Conservation (phyloP, 1,140 invertebrate species). For the Scaptomyza hsui region DNA sequence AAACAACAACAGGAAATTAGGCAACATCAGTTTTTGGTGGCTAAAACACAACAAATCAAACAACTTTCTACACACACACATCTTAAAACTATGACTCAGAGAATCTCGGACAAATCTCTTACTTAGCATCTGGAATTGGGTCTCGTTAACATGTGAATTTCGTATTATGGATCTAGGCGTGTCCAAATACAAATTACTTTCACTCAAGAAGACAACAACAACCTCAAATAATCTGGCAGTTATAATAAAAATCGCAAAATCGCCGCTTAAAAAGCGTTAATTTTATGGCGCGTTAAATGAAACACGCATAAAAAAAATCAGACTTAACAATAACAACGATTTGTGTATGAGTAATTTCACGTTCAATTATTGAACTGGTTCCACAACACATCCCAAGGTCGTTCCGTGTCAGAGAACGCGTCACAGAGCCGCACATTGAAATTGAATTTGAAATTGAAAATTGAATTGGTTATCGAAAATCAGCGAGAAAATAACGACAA, state of each 20-base stretch:
- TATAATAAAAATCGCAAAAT: conserved; percentile 56
- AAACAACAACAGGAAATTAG: neutral
- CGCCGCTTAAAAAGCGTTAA: conserved; percentile 35
- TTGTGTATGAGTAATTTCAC: conserved; percentile 12
- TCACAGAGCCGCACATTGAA: conserved; percentile 47
- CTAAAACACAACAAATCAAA: conserved; percentile 17
- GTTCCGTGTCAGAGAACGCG: conserved; percentile 62
- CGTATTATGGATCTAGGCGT: conserved; percentile 23
- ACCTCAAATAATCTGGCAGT: conserved; percentile 28
- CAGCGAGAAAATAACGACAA: conserved; percentile 37
- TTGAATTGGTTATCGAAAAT: conserved; percentile 49
- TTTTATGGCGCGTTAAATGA: conserved; percentile 62
- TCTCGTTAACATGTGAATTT: conserved; percentile 22
- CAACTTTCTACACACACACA: conserved; percentile 49
- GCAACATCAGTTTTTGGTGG: neutral
- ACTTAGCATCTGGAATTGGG: conserved; percentile 44
- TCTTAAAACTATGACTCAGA: conserved; percentile 41
- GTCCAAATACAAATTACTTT: conserved; percentile 66
- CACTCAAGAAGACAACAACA: conserved; percentile 55
- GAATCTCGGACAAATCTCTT: conserved; percentile 52
- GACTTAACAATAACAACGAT: conserved; percentile 7
- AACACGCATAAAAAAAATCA: conserved; percentile 16
- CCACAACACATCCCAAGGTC: conserved; percentile 59
- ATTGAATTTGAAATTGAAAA: no score
- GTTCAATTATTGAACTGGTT: conserved; percentile 56